Percentiles rank a stretch among this genome's conserved stretches.
Evolutionary conservation across 2,888 invertebrate genomes (phyloP).

Genomic region (Chrysolina americana): DNA sequence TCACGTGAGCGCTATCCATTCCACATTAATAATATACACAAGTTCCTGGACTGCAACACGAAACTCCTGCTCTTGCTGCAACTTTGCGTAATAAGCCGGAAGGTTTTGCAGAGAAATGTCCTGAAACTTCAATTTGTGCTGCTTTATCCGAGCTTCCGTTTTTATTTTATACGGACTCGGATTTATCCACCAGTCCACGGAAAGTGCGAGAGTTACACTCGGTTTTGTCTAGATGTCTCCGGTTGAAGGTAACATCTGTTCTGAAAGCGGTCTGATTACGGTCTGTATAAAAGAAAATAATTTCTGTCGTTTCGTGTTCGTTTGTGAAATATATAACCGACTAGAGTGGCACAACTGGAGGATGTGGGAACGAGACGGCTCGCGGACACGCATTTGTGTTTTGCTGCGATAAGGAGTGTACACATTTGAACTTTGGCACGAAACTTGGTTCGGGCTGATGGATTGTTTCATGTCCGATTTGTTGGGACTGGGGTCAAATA

Average conservation of each 20-base stretch:
- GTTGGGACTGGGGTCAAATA: neutral
- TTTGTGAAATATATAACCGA: constrained; percentile 12
- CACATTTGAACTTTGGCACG: neutral
- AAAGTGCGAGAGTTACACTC: neutral
- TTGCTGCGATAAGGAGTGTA: neutral
- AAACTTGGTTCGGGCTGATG: neutral
- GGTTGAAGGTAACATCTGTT: constrained; percentile 14
- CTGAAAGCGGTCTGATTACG: constrained; percentile 15
- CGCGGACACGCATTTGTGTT: constrained; percentile 15
- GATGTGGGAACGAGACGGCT: neutral
- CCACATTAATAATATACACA: neutral
- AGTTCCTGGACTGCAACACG: neutral
- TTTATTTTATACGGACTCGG: neutral
- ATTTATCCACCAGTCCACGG: neutral
- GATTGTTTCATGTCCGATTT: neutral
- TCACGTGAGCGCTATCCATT: neutral
- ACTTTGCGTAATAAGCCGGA: neutral
- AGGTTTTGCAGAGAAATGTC: neutral
- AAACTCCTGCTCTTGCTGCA: neutral
- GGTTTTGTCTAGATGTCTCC: constrained; percentile 15
- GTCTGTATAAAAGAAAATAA: constrained; percentile 20
- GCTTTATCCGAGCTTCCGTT: constrained; percentile 6
- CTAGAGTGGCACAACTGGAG: neutral
- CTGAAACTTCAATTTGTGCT: constrained; percentile 9
- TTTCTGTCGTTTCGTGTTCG: constrained; percentile 10